phyloP scores from a whole-genome alignment of 2,113 vertebrate genomes.

The Phrynocephalus versicolor region DNA sequence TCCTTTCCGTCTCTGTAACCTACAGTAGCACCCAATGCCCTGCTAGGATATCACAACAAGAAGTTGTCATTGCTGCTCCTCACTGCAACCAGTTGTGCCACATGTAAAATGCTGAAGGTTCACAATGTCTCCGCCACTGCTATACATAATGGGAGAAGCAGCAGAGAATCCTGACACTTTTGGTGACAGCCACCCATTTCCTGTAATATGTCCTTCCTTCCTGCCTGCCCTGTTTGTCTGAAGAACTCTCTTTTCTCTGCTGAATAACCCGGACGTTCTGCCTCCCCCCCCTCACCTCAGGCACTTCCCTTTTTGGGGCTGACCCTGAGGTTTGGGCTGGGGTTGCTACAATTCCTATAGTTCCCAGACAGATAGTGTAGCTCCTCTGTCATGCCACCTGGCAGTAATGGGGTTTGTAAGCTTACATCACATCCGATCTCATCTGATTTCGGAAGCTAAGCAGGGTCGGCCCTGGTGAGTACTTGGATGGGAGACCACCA shows the following conservation, averaged over 20 bases:
- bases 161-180: background rate
- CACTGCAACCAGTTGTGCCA: background rate
- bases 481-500: too few species aligned
- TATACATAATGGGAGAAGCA: background rate
- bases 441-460: too few species aligned
- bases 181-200: too few species aligned
- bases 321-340: background rate
- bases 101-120: background rate
- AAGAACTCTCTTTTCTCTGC: background rate
- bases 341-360: background rate
- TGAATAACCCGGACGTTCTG: background rate
- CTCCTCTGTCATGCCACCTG: too few species aligned
- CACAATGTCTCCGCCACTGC: background rate
- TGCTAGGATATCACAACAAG: background rate
- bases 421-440: too few species aligned
- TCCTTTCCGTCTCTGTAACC: background rate
- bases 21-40: background rate
- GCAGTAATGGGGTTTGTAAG: too few species aligned
- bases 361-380: too few species aligned
- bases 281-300: background rate
- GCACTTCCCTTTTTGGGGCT: background rate
- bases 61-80: background rate
- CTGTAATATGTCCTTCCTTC: background rate
- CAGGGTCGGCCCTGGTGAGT: too few species aligned
- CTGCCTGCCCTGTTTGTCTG: background rate